A percentile compares a stretch with the other conserved stretches of the same genome.
These are phyloP conservation scores for Triops longicaudatus DNA, from an alignment of 1,140 invertebrate species.

Conservation along the genomic window DNA sequence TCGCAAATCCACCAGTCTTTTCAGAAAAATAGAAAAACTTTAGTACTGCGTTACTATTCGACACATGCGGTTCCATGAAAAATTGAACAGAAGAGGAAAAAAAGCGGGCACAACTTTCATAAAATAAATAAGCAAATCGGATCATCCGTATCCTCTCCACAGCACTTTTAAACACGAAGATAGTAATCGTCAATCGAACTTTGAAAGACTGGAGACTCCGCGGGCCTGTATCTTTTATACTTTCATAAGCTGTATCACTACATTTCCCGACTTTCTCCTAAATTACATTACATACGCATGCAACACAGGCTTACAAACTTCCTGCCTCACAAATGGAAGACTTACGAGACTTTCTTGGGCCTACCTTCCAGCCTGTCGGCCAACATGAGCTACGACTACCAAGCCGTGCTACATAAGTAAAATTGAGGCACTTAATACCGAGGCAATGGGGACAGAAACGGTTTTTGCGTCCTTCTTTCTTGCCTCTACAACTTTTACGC, in stretches of 20 bases:
- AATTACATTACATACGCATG: neutral
- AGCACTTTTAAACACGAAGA: neutral
- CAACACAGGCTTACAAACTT: neutral
- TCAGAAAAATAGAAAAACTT: too few relatives aligned
- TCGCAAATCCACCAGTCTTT: too few relatives aligned
- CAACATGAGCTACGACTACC: neutral
- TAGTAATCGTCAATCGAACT: neutral
- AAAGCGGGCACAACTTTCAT: too few relatives aligned
- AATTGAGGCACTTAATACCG: slow-evolving; percentile 2
- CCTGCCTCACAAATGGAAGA: slow-evolving; percentile 1
- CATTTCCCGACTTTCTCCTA: neutral
- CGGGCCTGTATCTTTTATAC: neutral
- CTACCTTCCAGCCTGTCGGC: neutral
- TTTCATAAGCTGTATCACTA: neutral
- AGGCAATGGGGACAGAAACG: neutral
- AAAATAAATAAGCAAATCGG: too few relatives aligned
- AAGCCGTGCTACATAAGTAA: neutral
- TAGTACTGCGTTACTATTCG: too few relatives aligned
- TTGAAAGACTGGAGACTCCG: neutral
- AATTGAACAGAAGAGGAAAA: too few relatives aligned
- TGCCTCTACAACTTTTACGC: neutral
- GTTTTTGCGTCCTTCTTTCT: neutral
- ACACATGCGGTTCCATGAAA: too few relatives aligned
- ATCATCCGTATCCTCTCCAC: too few relatives aligned
- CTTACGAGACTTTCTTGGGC: neutral